phyloP scores from a whole-genome alignment of 2,888 invertebrate species.

The Ptychoptera contaminata region DNA sequence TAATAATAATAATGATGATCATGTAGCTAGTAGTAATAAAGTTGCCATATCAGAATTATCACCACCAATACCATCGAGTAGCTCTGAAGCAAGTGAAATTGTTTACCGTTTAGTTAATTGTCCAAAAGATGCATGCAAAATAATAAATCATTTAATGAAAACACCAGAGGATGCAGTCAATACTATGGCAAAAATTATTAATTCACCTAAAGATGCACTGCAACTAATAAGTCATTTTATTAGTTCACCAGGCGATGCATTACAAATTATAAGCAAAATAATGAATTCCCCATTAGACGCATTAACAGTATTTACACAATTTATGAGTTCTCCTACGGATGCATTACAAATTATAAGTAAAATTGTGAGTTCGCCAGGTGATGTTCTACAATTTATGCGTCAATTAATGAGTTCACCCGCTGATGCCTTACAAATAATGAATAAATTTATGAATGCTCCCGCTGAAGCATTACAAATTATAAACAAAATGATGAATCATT shows the following conservation, averaged over 20 bases:
- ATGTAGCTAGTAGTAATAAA: not conserved
- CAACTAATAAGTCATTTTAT: slow-evolving; percentile 28
- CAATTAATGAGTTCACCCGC: slow-evolving; percentile 30
- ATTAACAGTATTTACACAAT: slow-evolving; percentile 31
- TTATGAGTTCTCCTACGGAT: slow-evolving; percentile 32
- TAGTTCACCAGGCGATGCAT: slow-evolving; percentile 27
- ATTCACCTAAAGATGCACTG: slow-evolving; percentile 28
- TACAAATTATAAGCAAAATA: slow-evolving; percentile 30
- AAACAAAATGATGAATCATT: slow-evolving; percentile 22
- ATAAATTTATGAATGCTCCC: slow-evolving; percentile 30
- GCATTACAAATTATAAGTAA: slow-evolving; percentile 31
- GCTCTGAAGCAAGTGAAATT: slow-evolving; percentile 15
- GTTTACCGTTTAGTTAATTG: slow-evolving; percentile 26
- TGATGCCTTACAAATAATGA: slow-evolving; percentile 30
- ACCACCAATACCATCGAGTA: slow-evolving; percentile 5
- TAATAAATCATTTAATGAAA: slow-evolving; percentile 27
- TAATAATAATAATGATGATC: not conserved
- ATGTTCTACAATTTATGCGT: slow-evolving; percentile 28
- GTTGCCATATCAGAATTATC: slow-evolving; percentile 4
- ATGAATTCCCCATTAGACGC: slow-evolving; percentile 32
- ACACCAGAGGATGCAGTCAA: slow-evolving; percentile 25
- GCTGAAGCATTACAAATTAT: slow-evolving; percentile 28
- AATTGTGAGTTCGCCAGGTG: slow-evolving; percentile 28
- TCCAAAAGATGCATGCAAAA: slow-evolving; percentile 26
- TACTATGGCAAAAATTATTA: slow-evolving; percentile 25